Percentiles rank a stretch among this genome's conserved stretches.
Evolutionary conservation across 2,888 invertebrate genomes (phyloP).

Genomic region (Drosophila seclusa): DNA sequence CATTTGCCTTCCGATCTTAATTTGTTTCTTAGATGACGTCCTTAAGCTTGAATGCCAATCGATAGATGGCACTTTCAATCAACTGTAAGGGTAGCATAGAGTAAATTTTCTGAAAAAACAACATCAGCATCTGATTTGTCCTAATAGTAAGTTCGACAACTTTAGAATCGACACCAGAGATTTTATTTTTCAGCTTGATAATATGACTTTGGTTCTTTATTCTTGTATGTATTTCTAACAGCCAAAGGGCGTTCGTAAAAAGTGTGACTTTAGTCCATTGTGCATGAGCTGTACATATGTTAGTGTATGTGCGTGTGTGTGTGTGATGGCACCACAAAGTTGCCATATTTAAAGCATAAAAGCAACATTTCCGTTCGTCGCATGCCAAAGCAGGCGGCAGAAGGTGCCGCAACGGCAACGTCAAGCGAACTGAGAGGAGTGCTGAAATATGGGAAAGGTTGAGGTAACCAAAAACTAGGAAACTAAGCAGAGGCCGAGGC

Average conservation of each 20-base stretch:
- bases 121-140: background rate
- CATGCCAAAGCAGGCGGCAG: slow-evolving; percentile 57
- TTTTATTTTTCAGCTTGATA: background rate
- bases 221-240: background rate
- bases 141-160: background rate
- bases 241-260: background rate
- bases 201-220: background rate
- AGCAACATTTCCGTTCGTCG: slow-evolving; percentile 82
- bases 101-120: background rate
- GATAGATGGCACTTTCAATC: background rate
- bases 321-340: slow-evolving; percentile 74
- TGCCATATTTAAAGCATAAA: slow-evolving; percentile 81
- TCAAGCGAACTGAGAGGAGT: background rate
- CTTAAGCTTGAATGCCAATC: background rate
- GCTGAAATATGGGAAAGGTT: background rate
- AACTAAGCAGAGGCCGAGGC: slow-evolving; percentile 61
- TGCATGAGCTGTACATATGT: slow-evolving; percentile 7
- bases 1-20: background rate
- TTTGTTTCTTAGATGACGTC: background rate
- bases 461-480: slow-evolving; percentile 24
- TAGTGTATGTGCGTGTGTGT: slow-evolving; percentile 32
- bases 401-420: slow-evolving; percentile 17
- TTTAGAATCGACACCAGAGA: background rate
- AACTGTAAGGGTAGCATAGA: background rate
- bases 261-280: background rate